Conservation (phyloP, 2,797 vertebrate species). For the Molossus molossus region DNA sequence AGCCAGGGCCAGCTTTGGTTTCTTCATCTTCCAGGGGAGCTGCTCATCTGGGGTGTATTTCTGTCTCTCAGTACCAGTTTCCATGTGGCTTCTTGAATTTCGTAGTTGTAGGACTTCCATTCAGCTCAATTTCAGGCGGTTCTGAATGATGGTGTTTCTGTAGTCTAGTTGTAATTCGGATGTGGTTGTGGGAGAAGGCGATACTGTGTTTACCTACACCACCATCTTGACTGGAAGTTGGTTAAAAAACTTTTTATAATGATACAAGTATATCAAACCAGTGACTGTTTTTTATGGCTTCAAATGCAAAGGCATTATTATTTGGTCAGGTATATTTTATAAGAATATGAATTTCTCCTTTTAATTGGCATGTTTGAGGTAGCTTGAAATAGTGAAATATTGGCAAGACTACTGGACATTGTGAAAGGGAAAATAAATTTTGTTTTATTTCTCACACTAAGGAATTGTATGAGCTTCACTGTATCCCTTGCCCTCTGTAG, state of each 20-base stretch:
- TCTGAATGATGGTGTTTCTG: no score
- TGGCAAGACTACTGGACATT: neutral
- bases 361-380: neutral
- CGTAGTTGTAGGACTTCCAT: no score
- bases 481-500: neutral
- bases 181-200: no score
- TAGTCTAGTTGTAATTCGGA: no score
- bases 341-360: neutral
- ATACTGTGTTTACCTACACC: no score
- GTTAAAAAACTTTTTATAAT: neutral
- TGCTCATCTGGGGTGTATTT: no score
- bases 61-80: no score
- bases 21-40: no score
- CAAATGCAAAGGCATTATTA: slow-evolving; percentile 22
- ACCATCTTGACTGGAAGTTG: no score
- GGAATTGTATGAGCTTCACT: neutral
- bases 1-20: no score
- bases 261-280: slow-evolving; percentile 11
- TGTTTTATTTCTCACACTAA: neutral
- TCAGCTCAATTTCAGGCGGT: no score
- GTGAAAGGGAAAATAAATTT: neutral
- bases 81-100: no score
- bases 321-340: slow-evolving; percentile 38
- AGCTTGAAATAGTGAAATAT: slow-evolving; percentile 14
- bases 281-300: slow-evolving; percentile 50